Evolutionary conservation across 2,888 invertebrate genomes (phyloP), one percentile per base, ranked within the genome.

Genomic region (Mythimna vitellina): DNA sequence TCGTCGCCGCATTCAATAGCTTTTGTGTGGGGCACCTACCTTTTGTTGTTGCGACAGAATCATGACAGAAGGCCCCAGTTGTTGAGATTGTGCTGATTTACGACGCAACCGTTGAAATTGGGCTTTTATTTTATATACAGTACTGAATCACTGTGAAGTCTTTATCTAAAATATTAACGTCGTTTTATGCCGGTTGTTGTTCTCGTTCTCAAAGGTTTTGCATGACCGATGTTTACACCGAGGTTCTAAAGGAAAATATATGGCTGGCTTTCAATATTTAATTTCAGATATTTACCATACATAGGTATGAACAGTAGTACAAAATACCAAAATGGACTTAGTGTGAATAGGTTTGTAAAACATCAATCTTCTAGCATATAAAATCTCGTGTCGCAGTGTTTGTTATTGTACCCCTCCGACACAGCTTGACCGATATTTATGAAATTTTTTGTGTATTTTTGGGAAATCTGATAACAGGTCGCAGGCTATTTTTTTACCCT

Each of bases 81-180:
- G 86, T 80, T 85, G 84, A 89, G 88, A 90, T 92, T 89, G 89
- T 87, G 82, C 89, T 89, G 89, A 92, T 92, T 92, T 92, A 92
- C 86, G 89, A 87, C 86, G 70, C 76, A 84, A 76, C 88, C 87
- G 81, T 78, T 82, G 84, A 89, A 91, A 91, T 90, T 88, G 89
- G 87, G 83, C 85, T 87, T 88, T 87, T 86, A 87, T 90, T 84
- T 82, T 78, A 80, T 69, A 80, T 65, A 80, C 68, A 73, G 54
- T 58, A 70, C 73, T 80, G 84, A 77, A 76, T 84, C 75, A 83
- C 61, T 73, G 46, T 32, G 70, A 80, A 85, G 85, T 82, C 82
- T 83, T 84, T 86, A 86, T 84, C 82, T 84, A 73, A 85, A 85
- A 81, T 86, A 82, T 86, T 82, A 84, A 83, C 71, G 68, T 69